Percentiles rank a stretch among this genome's conserved stretches.
These are phyloP conservation scores for Cerastis leucographa DNA, from an alignment of 2,888 invertebrate species.

Conservation along the genomic window DNA sequence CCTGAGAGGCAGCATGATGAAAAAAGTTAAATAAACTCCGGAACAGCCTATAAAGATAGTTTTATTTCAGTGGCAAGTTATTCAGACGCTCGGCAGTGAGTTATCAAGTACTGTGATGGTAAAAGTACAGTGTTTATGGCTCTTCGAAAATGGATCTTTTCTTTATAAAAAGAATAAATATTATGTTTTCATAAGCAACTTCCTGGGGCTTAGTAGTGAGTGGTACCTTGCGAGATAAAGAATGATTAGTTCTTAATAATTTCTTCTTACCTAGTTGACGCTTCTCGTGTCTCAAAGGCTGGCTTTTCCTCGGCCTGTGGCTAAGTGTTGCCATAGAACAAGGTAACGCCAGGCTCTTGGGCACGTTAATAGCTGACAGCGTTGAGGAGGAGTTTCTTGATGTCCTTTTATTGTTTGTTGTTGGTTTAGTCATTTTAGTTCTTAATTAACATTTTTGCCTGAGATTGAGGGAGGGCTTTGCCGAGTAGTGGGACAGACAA, in stretches of 20 bases:
- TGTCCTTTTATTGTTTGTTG: not conserved
- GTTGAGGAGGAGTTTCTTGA: not conserved
- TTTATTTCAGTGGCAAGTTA: constrained; percentile 46
- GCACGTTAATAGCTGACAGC: too few species aligned
- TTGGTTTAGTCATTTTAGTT: not conserved
- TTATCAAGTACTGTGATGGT: constrained; percentile 26
- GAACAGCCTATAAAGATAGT: constrained; percentile 44
- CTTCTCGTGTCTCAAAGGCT: not conserved
- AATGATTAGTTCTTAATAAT: not conserved
- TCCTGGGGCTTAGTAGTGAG: not conserved
- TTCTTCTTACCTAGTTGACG: not conserved
- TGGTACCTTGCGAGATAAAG: not conserved
- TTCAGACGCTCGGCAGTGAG: constrained; percentile 31
- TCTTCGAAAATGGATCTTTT: constrained; percentile 7
- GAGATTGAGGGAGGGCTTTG: too few species aligned
- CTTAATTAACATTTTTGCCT: too few species aligned
- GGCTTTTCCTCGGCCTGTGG: not conserved
- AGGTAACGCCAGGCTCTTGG: not conserved
- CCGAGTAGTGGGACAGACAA: too few species aligned
- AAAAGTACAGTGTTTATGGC: constrained; percentile 28
- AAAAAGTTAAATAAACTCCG: constrained; percentile 56
- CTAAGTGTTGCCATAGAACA: not conserved
- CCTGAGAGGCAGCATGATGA: constrained; percentile 35
- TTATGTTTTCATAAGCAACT: not conserved
- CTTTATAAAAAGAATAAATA: not conserved